Base-by-base conservation (phyloP, 1,140 invertebrate species). In the Drosophila bocqueti region DNA sequence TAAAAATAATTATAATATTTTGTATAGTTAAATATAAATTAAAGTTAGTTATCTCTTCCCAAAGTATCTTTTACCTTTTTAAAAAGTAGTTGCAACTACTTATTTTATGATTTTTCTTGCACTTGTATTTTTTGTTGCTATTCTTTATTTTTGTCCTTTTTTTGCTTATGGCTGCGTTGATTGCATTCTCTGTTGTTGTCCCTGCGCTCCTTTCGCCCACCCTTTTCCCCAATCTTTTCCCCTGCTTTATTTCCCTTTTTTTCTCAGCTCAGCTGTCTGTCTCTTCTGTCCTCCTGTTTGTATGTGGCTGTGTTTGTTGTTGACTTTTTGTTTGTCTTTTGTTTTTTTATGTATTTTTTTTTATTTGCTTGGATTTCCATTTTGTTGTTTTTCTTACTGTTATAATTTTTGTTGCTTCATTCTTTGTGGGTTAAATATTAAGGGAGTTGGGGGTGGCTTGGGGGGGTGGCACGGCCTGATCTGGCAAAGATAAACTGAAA, bases 381-480 rank as follows among this genome's bases (percentile, higher is more conserved):
- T 36, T 67, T 57, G 31, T 49, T 65, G n/a, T 52, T 71, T 46
- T 38, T 65, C 34, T 49, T 50, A 2, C 34, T 71, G 52, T 15
- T 83, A 87, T 86, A 83, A 86, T 77, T 86, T 86, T 86, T 86
- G 83, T 86, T 86, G 83, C 83, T 80, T 74, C 83, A 83, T 86
- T 86, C 83, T 87, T 79, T 86, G 83, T 87, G 79, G 77, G 78
- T 79, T 85, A 85, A 85, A 85, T 85, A 84, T 85, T 73, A 63
- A 52, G 68, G 62, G 66, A 77, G 60, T 31, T 38, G 21, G 66
- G 29, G 40, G 16, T 62, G n/a, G 26, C 4, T 8, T 29, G 34
- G 9, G 38, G 18, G 40, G 13, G 13, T 24, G 58, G 43, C 29
- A 47, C 47, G 24, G 54, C 45, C 66, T 73, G 66, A 72, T 73